Conservation (phyloP, 2,888 invertebrate genomes). For the Leptinotarsa juncta region DNA sequence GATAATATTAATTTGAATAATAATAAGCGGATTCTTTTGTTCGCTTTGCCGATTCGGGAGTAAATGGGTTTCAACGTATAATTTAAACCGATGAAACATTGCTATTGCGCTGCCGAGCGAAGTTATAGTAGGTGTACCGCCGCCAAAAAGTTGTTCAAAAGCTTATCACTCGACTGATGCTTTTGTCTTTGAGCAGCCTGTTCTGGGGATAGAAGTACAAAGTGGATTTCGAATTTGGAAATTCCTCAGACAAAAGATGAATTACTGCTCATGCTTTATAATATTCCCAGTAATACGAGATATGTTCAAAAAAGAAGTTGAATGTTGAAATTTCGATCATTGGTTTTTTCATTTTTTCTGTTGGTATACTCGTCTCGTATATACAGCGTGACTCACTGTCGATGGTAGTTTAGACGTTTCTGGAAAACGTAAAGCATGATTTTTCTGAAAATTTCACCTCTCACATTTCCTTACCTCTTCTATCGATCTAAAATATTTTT, state of each 20-base stretch:
- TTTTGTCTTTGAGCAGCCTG: constrained; percentile 18
- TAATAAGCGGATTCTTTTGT: constrained; percentile 32
- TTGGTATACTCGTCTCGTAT: no score
- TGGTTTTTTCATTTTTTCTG: no score
- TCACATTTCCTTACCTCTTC: no score
- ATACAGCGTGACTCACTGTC: no score
- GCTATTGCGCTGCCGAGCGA: constrained; percentile 14
- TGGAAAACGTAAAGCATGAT: no score
- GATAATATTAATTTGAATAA: constrained; percentile 42
- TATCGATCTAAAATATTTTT: no score
- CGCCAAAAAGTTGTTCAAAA: constrained; percentile 25
- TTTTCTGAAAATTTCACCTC: no score
- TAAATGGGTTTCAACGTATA: constrained; percentile 17
- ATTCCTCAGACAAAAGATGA: not conserved
- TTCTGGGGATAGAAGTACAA: constrained; percentile 6
- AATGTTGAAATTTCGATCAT: no score
- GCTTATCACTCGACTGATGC: constrained; percentile 21
- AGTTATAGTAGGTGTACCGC: constrained; percentile 26
- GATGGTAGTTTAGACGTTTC: no score
- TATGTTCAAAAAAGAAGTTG: no score
- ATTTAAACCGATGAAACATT: constrained; percentile 19
- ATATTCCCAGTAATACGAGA: not conserved
- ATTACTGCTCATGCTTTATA: not conserved
- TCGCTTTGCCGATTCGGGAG: constrained; percentile 13
- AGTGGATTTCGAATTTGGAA: not conserved